Conservation (phyloP, 2,888 invertebrate species). For the Myathropa florea region DNA sequence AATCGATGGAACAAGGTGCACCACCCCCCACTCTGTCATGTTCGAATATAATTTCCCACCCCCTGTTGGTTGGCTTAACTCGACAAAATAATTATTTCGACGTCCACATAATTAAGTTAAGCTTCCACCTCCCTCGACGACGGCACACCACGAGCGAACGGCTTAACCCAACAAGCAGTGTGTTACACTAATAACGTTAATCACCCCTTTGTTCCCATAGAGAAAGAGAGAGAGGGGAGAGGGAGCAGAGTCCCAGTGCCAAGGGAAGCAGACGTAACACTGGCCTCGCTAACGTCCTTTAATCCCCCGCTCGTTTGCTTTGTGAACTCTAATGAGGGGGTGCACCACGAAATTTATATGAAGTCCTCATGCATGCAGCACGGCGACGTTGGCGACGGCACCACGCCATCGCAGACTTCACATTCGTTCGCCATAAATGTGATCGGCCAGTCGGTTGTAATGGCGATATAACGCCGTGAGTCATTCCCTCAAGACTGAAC, state of each 20-base stretch:
- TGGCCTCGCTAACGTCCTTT: neutral
- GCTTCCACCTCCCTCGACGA: neutral
- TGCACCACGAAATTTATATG: constrained; percentile 12
- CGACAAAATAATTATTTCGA: constrained; percentile 2
- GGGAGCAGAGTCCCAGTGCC: no score
- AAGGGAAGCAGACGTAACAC: neutral
- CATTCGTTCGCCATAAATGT: neutral
- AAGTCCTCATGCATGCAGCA: constrained; percentile 6
- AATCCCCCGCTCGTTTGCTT: constrained; percentile 18
- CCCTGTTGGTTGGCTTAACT: neutral
- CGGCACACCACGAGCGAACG: neutral
- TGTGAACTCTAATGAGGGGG: constrained; percentile 34
- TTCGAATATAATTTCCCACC: neutral
- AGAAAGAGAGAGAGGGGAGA: no score
- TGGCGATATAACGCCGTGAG: neutral
- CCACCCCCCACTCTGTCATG: no score
- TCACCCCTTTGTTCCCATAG: neutral
- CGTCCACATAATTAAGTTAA: constrained; percentile 32
- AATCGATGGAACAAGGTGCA: no score
- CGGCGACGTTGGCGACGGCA: neutral
- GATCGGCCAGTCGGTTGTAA: neutral
- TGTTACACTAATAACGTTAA: neutral
- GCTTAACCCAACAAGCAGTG: neutral
- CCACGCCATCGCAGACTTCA: neutral
- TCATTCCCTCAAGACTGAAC: neutral